These are phyloP conservation scores for Teleiodes luculella DNA, from an alignment of 2,888 invertebrate genomes.

Conservation along the genomic window DNA sequence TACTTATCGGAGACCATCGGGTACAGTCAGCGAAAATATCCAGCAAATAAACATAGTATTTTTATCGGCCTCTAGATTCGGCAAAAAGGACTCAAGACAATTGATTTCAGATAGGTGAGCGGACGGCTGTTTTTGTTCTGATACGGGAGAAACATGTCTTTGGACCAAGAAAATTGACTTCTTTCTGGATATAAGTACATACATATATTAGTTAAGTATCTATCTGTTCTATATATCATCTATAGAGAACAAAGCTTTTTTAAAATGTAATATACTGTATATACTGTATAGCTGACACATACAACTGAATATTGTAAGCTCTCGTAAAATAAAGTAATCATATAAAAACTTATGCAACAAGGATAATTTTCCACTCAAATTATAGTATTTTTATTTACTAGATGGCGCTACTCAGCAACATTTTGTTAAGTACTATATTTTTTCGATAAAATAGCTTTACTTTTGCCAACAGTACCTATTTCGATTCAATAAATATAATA, in stretches of 20 bases:
- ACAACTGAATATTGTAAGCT: too few relatives aligned
- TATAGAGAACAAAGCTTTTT: too few relatives aligned
- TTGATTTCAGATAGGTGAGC: background rate
- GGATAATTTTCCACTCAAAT: background rate
- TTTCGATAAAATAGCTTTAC: slow-evolving; percentile 2
- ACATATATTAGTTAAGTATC: too few relatives aligned
- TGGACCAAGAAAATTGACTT: too few relatives aligned
- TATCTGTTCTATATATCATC: too few relatives aligned
- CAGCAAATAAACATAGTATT: slow-evolving; percentile 6
- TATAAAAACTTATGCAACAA: background rate
- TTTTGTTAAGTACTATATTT: background rate
- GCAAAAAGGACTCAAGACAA: background rate
- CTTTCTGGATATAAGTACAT: too few relatives aligned
- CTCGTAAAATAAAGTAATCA: too few relatives aligned
- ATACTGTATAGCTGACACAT: too few relatives aligned
- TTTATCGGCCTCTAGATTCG: background rate
- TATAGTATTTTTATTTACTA: background rate
- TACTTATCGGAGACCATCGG: slow-evolving; percentile 39
- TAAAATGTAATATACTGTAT: too few relatives aligned
- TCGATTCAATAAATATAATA: slow-evolving; percentile 51
- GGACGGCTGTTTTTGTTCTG: background rate
- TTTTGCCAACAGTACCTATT: slow-evolving; percentile 47
- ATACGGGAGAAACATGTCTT: background rate
- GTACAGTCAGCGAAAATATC: slow-evolving; percentile 44
- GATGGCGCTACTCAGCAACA: background rate